Percentiles rank a stretch among this genome's conserved stretches.
Conservation (phyloP, 1,140 invertebrate genomes). For the Papilio helenus region DNA sequence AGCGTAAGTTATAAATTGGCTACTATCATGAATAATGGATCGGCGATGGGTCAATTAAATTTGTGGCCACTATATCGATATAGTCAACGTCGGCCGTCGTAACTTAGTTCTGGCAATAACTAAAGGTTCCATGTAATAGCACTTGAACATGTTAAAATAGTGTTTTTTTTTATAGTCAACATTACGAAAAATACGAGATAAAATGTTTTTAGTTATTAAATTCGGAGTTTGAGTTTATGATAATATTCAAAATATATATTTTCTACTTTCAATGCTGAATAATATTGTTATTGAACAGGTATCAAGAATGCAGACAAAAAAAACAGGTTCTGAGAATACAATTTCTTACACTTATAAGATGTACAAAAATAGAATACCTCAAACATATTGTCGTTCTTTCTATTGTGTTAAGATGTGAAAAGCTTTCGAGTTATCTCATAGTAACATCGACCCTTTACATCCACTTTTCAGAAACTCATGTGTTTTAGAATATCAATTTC, state of each 20-base stretch:
- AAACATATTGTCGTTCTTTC: neutral
- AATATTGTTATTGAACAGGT: no score
- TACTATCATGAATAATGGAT: constrained; percentile 22
- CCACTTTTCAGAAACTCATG: neutral
- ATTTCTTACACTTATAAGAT: neutral
- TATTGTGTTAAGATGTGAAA: neutral
- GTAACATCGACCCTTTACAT: neutral
- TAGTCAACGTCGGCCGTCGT: neutral
- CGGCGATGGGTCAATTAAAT: constrained; percentile 14
- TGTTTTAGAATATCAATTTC: neutral
- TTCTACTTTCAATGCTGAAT: no score
- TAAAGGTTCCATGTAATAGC: neutral
- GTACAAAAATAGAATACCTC: neutral
- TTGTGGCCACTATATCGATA: constrained; percentile 7
- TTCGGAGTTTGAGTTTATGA: no score
- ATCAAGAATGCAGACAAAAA: no score
- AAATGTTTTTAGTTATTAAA: no score
- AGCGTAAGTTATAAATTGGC: constrained; percentile 11
- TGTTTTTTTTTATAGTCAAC: neutral
- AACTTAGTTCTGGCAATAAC: neutral
- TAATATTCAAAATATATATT: no score
- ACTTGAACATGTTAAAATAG: neutral
- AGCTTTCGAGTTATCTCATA: neutral
- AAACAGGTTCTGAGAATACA: no score
- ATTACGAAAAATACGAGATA: neutral